Evolutionary conservation across 2,888 invertebrate species (phyloP).

Genomic region (Ormyrus thymus): DNA sequence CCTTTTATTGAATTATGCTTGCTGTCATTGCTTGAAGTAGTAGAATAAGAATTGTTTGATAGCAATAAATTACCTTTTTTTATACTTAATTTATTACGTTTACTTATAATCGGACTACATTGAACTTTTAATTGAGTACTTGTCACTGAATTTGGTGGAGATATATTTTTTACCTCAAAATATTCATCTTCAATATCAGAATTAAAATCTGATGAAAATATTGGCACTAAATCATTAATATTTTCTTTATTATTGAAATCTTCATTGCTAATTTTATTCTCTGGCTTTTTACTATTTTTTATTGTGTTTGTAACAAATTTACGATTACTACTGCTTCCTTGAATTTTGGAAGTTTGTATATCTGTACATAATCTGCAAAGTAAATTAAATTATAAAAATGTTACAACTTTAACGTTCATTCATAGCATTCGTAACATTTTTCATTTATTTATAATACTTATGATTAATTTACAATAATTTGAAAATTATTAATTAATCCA

Average conservation of each 20-base stretch:
- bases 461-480: too few species aligned
- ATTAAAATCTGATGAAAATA: slow-evolving; percentile 49
- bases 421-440: too few species aligned
- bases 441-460: too few species aligned
- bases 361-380: too few species aligned
- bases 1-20: slow-evolving; percentile 28
- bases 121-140: slow-evolving; percentile 24
- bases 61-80: slow-evolving; percentile 45
- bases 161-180: slow-evolving; percentile 9
- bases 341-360: too few species aligned
- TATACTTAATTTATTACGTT: slow-evolving; percentile 31
- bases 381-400: too few species aligned
- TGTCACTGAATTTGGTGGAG: slow-evolving; percentile 23
- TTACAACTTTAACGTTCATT: too few species aligned
- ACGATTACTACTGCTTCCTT: too few species aligned
- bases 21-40: slow-evolving; percentile 37
- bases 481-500: too few species aligned
- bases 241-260: slow-evolving; percentile 39
- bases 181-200: slow-evolving; percentile 39
- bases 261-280: slow-evolving; percentile 1
- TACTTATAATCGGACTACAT: slow-evolving; percentile 52
- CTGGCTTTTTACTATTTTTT: neutral
- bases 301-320: neutral
- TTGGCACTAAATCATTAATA: slow-evolving; percentile 21
- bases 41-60: slow-evolving; percentile 37